Evolutionary conservation across 2,113 vertebrate species (phyloP).

Genomic region (Morone chrysops): DNA sequence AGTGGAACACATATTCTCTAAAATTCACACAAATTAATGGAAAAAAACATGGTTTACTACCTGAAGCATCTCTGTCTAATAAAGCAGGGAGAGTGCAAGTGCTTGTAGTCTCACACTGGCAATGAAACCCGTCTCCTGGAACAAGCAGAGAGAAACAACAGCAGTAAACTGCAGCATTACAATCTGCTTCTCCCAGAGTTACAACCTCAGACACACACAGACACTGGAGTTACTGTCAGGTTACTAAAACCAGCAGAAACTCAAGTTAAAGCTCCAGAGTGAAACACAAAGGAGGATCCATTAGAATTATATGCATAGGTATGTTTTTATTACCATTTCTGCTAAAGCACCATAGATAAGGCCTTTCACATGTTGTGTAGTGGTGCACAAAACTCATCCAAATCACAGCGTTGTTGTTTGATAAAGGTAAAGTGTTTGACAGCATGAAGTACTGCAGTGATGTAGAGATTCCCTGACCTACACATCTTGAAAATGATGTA

Average conservation of each 20-base stretch:
- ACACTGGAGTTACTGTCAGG: background rate
- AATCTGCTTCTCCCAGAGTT: background rate
- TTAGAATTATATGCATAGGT: too few species aligned
- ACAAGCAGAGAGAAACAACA: slow-evolving; percentile 6
- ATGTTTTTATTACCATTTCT: too few species aligned
- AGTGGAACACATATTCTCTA: background rate
- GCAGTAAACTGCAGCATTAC: background rate
- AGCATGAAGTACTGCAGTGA: too few species aligned
- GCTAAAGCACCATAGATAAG: too few species aligned
- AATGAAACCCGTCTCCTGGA: background rate
- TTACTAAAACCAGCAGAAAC: background rate
- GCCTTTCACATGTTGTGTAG: too few species aligned
- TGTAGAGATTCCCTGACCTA: too few species aligned
- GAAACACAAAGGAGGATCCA: too few species aligned
- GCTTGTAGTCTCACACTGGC: background rate
- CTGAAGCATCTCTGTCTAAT: background rate
- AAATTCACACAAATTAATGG: background rate
- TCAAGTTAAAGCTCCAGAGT: background rate
- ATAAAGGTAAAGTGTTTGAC: too few species aligned
- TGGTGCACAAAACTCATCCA: too few species aligned
- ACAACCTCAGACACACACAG: background rate
- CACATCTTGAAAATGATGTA: too few species aligned
- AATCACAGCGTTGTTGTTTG: too few species aligned
- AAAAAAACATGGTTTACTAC: background rate
- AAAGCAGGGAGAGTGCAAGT: background rate